These are phyloP conservation scores for Chaetops frenatus DNA, from an alignment of 2,113 vertebrate species.

Conservation along the genomic window DNA sequence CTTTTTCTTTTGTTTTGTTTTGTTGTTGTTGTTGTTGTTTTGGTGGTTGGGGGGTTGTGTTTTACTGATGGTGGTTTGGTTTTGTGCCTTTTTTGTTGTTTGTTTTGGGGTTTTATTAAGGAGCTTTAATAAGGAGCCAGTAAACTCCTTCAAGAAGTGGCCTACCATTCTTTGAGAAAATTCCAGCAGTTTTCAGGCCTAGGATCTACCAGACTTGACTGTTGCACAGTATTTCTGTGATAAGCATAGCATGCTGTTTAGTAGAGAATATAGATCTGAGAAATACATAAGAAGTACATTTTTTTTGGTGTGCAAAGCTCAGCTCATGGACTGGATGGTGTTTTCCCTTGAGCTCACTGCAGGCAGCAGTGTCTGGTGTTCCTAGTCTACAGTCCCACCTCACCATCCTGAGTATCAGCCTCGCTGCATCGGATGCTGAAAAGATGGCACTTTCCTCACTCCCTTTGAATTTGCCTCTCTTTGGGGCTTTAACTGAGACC, in stretches of 20 bases:
- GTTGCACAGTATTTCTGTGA: not conserved
- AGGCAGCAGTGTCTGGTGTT: not conserved
- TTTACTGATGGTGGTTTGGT: not conserved
- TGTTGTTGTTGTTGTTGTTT: not conserved
- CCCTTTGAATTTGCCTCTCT: not conserved
- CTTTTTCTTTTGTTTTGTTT: not conserved
- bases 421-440: not conserved
- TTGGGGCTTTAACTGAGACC: conserved; percentile 50
- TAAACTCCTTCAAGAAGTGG: not conserved
- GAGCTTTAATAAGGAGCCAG: not conserved
- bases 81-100: not conserved
- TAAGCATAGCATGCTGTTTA: not conserved
- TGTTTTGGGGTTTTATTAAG: not conserved
- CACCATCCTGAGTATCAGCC: not conserved
- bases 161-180: not conserved
- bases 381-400: rapidly evolving
- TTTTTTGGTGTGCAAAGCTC: not conserved
- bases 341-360: not conserved
- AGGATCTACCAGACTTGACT: not conserved
- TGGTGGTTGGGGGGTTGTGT: not conserved
- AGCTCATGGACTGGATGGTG: not conserved
- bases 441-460: not conserved
- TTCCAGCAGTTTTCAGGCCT: not conserved
- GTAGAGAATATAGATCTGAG: not conserved
- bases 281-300: not conserved